Conservation (phyloP, 2,888 invertebrate genomes). For the Conomelus anceps region DNA sequence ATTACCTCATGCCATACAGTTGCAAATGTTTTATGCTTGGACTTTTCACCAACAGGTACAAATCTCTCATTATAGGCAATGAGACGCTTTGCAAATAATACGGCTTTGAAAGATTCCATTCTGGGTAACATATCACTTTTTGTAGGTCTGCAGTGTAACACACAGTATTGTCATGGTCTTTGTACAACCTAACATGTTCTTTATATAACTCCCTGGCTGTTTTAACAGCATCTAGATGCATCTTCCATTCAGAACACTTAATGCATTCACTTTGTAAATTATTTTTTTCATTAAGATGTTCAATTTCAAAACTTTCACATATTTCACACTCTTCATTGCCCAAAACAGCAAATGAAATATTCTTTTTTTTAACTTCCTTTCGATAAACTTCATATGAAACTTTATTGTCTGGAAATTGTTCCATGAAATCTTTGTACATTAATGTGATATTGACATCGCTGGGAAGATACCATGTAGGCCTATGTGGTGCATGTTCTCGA, state of each 20-base stretch:
- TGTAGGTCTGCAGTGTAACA: slow-evolving; percentile 22
- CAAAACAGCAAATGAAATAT: slow-evolving; percentile 30
- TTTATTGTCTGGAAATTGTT: slow-evolving; percentile 23
- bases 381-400: slow-evolving; percentile 30
- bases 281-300: slow-evolving; percentile 6
- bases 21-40: slow-evolving; percentile 18
- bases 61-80: slow-evolving; percentile 18
- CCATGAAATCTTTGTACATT: slow-evolving; percentile 3
- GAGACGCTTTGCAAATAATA: slow-evolving; percentile 4
- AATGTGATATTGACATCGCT: slow-evolving; percentile 7
- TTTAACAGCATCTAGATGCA: neutral
- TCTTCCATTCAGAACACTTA: slow-evolving; percentile 1
- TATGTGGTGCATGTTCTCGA: slow-evolving; percentile 9
- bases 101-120: slow-evolving; percentile 17
- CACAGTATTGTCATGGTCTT: neutral
- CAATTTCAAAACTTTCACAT: slow-evolving; percentile 24
- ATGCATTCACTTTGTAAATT: slow-evolving; percentile 4
- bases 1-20: slow-evolving; percentile 22
- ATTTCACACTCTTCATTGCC: slow-evolving; percentile 32
- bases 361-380: slow-evolving; percentile 22
- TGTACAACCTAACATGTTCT: neutral
- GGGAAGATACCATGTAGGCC: neutral
- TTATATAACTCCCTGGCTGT: neutral
- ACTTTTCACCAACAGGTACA: slow-evolving; percentile 17
- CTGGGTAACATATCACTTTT: slow-evolving; percentile 22